Evolutionary conservation across 2,113 vertebrate species (phyloP).

Genomic region (Agelaius phoeniceus): DNA sequence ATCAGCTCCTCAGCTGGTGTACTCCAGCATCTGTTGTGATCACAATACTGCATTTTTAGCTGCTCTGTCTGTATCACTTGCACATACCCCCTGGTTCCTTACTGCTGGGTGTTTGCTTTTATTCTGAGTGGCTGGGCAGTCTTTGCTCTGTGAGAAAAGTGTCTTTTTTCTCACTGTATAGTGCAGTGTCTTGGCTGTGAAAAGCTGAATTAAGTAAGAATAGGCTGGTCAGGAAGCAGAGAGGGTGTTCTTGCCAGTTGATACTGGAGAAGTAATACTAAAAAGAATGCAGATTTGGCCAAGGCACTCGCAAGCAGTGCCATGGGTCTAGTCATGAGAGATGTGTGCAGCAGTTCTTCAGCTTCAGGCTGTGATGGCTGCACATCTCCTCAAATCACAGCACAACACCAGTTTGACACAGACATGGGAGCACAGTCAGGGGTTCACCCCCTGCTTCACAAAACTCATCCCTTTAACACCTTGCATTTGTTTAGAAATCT

Average conservation of each 20-base stretch:
- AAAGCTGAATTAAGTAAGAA: constrained; percentile 13
- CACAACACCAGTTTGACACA: neutral
- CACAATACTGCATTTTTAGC: neutral
- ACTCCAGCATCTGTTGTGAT: neutral
- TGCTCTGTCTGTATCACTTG: neutral
- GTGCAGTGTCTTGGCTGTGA: neutral
- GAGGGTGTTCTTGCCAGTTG: constrained; percentile 27
- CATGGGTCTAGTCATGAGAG: constrained; percentile 2
- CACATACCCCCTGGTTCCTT: neutral
- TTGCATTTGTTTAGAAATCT: neutral
- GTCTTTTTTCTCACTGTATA: neutral
- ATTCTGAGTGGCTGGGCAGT: neutral
- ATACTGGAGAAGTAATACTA: constrained; percentile 40
- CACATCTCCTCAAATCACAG: neutral
- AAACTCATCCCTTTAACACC: neutral
- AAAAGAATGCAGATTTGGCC: constrained; percentile 48
- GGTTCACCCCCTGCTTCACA: neutral
- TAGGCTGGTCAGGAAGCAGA: constrained; percentile 35
- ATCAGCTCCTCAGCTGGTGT: neutral
- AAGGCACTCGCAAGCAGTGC: neutral
- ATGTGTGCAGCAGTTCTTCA: neutral
- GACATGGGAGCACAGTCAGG: neutral
- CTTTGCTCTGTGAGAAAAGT: neutral
- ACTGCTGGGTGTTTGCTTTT: neutral
- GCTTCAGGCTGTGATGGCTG: neutral